phyloP scores from a whole-genome alignment of 2,888 invertebrate genomes.

The Leucophenga maculata region DNA sequence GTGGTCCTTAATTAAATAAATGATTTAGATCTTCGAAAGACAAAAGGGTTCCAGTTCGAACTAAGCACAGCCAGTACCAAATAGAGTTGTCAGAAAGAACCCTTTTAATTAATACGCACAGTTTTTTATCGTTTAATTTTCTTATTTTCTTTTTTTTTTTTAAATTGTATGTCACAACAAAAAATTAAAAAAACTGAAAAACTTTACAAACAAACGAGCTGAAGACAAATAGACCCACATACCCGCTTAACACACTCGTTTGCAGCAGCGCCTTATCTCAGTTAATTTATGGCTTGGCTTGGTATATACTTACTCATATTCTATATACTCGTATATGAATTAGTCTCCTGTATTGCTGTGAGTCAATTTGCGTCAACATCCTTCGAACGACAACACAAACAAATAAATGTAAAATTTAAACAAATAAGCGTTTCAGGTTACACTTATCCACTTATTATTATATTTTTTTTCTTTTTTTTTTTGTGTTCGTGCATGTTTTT shows the following conservation, averaged over 20 bases:
- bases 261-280: background rate
- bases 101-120: too few species aligned
- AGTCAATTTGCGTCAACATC: slow-evolving; percentile 14
- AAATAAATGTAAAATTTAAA: slow-evolving; percentile 1
- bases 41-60: too few species aligned
- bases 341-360: slow-evolving; percentile 10
- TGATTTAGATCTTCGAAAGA: too few species aligned
- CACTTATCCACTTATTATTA: background rate
- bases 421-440: slow-evolving; percentile 19
- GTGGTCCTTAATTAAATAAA: too few species aligned
- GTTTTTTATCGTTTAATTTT: too few species aligned
- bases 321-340: background rate
- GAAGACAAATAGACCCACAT: slow-evolving; percentile 2
- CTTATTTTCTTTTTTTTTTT: too few species aligned
- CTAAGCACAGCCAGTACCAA: too few species aligned
- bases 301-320: background rate
- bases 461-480: too few species aligned
- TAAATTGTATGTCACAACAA: background rate
- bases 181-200: background rate
- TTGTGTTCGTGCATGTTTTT: background rate
- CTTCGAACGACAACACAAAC: slow-evolving; percentile 8
- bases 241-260: too few species aligned
- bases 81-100: too few species aligned
- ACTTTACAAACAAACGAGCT: background rate
- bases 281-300: background rate